Evolutionary conservation across 1,140 invertebrate genomes (phyloP).

Genomic region (Pentalonia nigronervosa): DNA sequence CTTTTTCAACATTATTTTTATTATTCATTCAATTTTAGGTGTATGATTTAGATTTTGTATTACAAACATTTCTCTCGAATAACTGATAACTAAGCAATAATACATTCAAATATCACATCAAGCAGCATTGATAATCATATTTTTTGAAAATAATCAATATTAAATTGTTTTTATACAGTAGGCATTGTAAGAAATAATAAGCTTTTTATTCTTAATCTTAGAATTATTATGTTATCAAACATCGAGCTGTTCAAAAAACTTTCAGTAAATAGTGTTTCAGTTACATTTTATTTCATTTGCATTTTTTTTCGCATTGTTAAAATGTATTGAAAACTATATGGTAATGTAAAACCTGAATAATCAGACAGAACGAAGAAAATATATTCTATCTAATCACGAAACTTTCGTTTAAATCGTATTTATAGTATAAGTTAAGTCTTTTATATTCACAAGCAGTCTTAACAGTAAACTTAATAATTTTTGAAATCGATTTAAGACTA

Average conservation of each 20-base stretch:
- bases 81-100: neutral
- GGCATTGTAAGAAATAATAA: neutral
- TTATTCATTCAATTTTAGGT: neutral
- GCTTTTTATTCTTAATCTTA: neutral
- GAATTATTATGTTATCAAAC: neutral
- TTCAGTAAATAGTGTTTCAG: neutral
- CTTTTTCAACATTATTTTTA: neutral
- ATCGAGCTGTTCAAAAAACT: neutral
- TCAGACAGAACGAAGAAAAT: neutral
- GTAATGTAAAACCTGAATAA: neutral
- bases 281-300: neutral
- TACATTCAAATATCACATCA: neutral
- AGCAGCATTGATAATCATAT: neutral
- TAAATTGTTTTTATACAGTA: neutral
- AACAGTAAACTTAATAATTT: constrained; percentile 5
- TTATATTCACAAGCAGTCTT: neutral
- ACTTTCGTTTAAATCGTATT: neutral
- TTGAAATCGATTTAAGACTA: neutral
- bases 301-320: neutral
- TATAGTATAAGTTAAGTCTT: neutral
- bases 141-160: neutral
- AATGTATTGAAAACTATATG: neutral
- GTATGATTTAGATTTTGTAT: too few relatives aligned
- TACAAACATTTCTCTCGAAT: neutral
- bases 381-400: neutral